Evolutionary conservation across 2,888 invertebrate species (phyloP).

Genomic region (Macroteleia sp.): DNA sequence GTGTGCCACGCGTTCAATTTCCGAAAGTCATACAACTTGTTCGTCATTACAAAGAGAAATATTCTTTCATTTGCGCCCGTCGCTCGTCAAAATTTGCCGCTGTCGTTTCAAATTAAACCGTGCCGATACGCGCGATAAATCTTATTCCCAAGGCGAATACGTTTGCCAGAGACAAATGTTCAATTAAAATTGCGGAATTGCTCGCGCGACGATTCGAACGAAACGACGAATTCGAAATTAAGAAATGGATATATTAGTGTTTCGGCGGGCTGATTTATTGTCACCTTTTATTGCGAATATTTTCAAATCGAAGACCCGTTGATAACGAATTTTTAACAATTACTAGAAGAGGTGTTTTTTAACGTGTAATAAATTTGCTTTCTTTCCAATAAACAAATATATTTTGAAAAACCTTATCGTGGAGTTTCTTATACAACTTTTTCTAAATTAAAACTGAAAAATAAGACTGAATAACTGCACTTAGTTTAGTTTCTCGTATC

Average conservation of each 20-base stretch:
- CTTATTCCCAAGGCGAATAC: constrained; percentile 44
- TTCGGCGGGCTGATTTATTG: constrained; percentile 31
- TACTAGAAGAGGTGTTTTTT: too few relatives aligned
- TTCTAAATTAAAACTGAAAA: too few relatives aligned
- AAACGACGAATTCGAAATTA: constrained; percentile 48
- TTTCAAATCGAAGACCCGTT: too few relatives aligned
- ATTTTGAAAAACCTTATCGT: too few relatives aligned
- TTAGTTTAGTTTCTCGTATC: too few relatives aligned
- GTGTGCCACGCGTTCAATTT: constrained; percentile 53
- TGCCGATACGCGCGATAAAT: constrained; percentile 60
- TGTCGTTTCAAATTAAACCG: constrained; percentile 59
- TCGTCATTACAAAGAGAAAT: constrained; percentile 58
- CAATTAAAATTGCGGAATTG: constrained; percentile 52
- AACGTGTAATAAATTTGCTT: too few relatives aligned
- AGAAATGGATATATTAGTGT: constrained; percentile 52
- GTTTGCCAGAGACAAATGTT: constrained; percentile 59
- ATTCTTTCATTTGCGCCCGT: constrained; percentile 60
- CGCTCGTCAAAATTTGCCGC: constrained; percentile 56
- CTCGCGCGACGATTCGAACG: constrained; percentile 27
- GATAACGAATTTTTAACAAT: too few relatives aligned
- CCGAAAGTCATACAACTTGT: constrained; percentile 59
- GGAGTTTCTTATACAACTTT: too few relatives aligned
- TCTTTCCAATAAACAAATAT: too few relatives aligned
- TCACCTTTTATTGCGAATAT: neutral
- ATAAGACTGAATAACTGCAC: too few relatives aligned